Evolutionary conservation across 2,888 invertebrate species (phyloP), one percentile per base, ranked within the genome.

Genomic region (Dolichopus griseipennis): DNA sequence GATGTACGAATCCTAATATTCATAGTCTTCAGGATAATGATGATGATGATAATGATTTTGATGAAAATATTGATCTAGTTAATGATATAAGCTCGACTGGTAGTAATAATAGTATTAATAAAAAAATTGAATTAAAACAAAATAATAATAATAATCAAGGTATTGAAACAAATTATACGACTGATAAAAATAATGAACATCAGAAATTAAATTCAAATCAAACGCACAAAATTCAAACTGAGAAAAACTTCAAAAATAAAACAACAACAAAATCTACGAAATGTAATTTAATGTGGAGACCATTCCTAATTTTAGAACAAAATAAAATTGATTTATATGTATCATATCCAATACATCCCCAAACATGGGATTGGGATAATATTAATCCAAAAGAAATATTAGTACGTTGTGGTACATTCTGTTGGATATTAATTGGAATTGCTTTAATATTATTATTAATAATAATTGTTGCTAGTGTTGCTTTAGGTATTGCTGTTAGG

Each of bases 401-500:
- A 66, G 77, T 79, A 77, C 74, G 78, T 37, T 82, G 81, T 68
- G 80, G 80, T 64, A 75, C 76, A 67, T 74, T 81, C 68, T 82
- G 81, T 70, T 81, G 80, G 80, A 76, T 77, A n/a, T 74, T 81
- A 68, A 76, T 78, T 43, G 78, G 76, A 10, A 76, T 80, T 67
- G 76, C 77, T 67, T 74, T 79, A n/a, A 74, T 75, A 64, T 63
- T 79, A 4, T 72, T 82, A 66, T 68, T 79, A 67, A 75, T 76
- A 66, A 76, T 80, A 68, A 73, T 81, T 65, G 75, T 73, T 2
- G 80, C 77, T 15, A 79, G 79, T 72, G 76, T 81, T 43, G 76
- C 79, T 33, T 77, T 77, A n/a, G 81, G 79, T 66, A 76, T 82
- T 37, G 78, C 78, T 68, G 73, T 80, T 67, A 77, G 81, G 81